Conservation (phyloP, 2,113 vertebrate genomes). For the Gallinago jamesoni region DNA sequence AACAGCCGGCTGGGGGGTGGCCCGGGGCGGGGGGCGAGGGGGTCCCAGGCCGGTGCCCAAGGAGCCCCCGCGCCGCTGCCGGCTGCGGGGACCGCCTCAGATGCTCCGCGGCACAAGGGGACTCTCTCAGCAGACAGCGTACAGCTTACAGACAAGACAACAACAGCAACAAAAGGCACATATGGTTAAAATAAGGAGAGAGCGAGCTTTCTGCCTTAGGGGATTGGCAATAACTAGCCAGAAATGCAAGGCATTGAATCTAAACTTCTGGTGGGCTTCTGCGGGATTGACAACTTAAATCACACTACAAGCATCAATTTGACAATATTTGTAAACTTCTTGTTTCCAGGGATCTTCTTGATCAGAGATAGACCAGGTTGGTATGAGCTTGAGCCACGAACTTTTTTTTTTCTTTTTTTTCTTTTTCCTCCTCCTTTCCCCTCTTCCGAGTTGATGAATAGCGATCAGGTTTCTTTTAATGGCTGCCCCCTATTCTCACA, state of each 20-base stretch:
- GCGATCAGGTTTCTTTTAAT: conserved; percentile 90
- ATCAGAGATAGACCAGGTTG: conserved; percentile 75
- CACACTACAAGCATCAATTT: conserved; percentile 73
- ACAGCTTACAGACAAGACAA: conserved; percentile 62
- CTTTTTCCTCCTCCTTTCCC: not conserved
- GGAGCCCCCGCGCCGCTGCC: not conserved
- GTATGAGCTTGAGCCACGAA: conserved; percentile 65
- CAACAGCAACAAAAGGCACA: conserved; percentile 63
- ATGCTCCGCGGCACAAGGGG: not conserved
- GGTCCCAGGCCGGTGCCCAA: not conserved
- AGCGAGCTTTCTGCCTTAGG: conserved; percentile 41
- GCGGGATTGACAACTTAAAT: conserved; percentile 69
- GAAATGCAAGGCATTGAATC: conserved; percentile 36
- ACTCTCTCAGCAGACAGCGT: not conserved
- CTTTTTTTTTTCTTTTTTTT: conserved; percentile 59
- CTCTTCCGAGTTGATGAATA: conserved; percentile 82
- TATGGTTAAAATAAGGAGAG: conserved; percentile 63
- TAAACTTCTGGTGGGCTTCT: conserved; percentile 30
- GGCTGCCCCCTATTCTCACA: conserved; percentile 88
- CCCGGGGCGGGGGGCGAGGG: not conserved
- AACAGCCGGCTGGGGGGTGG: too few relatives aligned
- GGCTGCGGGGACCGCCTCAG: not conserved
- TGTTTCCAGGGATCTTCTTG: conserved; percentile 84
- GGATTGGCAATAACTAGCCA: conserved; percentile 49
- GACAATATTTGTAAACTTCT: conserved; percentile 91